A percentile compares a stretch with the other conserved stretches of the same genome.
Conservation (phyloP, 2,797 vertebrate species). For the Malacoctenus gilli region DNA sequence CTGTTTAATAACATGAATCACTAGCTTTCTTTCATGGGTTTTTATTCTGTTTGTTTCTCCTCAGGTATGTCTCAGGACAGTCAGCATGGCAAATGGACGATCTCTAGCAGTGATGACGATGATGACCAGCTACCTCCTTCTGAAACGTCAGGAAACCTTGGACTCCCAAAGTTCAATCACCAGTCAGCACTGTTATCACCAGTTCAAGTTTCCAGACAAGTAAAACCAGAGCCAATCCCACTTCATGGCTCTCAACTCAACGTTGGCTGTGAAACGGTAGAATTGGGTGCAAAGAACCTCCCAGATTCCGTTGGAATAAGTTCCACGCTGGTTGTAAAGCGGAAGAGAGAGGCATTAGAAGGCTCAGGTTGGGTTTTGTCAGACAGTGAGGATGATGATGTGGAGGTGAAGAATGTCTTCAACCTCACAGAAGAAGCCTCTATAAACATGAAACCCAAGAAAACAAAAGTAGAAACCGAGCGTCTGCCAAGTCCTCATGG, state of each 20-base stretch:
- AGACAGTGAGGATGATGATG: conserved; percentile 85
- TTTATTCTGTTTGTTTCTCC: no score
- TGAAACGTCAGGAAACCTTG: conserved; percentile 39
- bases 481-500: conserved; percentile 67
- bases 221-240: conserved; percentile 58
- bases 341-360: conserved; percentile 76
- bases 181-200: no score
- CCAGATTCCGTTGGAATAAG: no score
- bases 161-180: conserved; percentile 17
- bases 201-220: conserved; percentile 1
- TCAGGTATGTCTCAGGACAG: conserved; percentile 87
- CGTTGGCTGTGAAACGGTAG: conserved; percentile 76
- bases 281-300: conserved; percentile 61
- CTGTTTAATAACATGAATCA: no score
- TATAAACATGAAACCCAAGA: conserved; percentile 35
- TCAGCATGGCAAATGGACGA: conserved; percentile 90
- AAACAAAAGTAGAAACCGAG: conserved; percentile 58
- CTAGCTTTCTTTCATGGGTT: no score
- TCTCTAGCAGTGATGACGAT: conserved; percentile 96
- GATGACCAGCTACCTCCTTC: conserved; percentile 78
- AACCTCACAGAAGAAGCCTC: conserved; percentile 23
- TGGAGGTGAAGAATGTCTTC: conserved; percentile 18
- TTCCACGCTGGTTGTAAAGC: conserved; percentile 75
- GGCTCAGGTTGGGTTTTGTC: conserved; percentile 91
- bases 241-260: conserved; percentile 29